Evolutionary conservation across 2,797 vertebrate genomes (phyloP), one percentile per base, ranked within the genome.

Genomic region (Hipposideros larvatus): DNA sequence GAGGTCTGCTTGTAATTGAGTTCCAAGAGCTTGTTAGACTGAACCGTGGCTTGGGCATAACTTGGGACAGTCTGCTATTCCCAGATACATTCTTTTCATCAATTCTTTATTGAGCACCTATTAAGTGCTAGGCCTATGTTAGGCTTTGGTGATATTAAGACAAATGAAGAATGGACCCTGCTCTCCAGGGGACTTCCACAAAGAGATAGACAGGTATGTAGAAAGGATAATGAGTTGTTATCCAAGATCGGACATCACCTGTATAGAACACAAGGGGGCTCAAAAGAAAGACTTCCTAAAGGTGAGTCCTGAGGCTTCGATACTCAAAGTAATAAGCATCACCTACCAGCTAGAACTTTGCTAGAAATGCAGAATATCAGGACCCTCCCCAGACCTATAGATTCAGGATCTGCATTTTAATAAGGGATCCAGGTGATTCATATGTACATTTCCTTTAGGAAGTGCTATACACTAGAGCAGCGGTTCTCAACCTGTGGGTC

Each of bases 321-420:
- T 91, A 53, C 41, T 82, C 51, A 90, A 41, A 65, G 59, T 48
- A 82, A 57, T 55, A 66, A 70, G 22, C 34, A 48, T 82, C n/a
- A 37, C 15, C 8, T 28, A 51, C 7, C 34, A 94, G 2, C 4
- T 11, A 82, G 34, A 57, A 66, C 11, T 63, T 59, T 95, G 11
- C 24, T 83, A 66, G 80, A 87, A 87, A 70, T 15, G 11, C 37
- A 93, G n/a, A 55, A 11, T 89, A 89, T 68, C 51, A 91, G 63
- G 34, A 22, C 28, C 11, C 14, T 73, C 9, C 6, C 2, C 11
- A 91, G 55, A 91, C 31, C 48, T 46, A 79, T 5, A 48, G 11
- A 90, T 37, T 89, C 55, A 84, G 53, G 79, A 43, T 8, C 46
- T 77, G 7, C 3, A 43, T 82, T 86, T 70, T 82, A 91, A 83